Conservation (phyloP, 64 coral and sea anemone genomes). For the Montipora sp. region DNA sequence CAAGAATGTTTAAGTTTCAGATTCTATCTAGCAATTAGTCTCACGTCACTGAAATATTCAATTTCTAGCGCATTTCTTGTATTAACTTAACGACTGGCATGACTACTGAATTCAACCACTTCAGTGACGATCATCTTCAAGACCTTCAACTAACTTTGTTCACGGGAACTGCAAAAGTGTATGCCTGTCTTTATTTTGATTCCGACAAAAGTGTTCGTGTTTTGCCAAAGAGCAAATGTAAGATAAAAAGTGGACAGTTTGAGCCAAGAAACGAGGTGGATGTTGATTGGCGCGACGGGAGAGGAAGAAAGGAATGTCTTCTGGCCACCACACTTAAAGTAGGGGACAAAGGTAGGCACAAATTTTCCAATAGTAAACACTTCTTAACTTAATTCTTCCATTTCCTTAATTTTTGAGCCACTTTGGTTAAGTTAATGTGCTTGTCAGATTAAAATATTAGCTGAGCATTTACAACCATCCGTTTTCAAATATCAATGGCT, state of each 20-base stretch:
- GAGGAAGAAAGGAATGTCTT: neutral
- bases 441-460: neutral
- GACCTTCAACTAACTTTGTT: neutral
- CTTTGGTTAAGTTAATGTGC: neutral
- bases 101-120: no score
- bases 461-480: no score
- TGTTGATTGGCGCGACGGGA: neutral
- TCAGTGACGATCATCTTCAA: no score
- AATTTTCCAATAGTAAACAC: neutral
- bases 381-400: neutral
- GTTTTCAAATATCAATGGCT: no score
- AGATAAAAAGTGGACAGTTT: neutral
- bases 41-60: neutral
- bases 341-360: neutral
- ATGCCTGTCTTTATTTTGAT: neutral
- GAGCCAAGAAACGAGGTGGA: neutral
- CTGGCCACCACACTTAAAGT: neutral
- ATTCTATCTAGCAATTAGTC: neutral
- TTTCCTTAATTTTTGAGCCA: neutral
- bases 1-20: neutral
- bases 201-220: neutral
- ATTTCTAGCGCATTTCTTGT: neutral
- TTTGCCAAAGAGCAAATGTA: neutral
- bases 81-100: neutral
- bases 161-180: neutral